Base-by-base conservation (phyloP, 2,888 invertebrate genomes). In the Ectropis crepuscularia region DNA sequence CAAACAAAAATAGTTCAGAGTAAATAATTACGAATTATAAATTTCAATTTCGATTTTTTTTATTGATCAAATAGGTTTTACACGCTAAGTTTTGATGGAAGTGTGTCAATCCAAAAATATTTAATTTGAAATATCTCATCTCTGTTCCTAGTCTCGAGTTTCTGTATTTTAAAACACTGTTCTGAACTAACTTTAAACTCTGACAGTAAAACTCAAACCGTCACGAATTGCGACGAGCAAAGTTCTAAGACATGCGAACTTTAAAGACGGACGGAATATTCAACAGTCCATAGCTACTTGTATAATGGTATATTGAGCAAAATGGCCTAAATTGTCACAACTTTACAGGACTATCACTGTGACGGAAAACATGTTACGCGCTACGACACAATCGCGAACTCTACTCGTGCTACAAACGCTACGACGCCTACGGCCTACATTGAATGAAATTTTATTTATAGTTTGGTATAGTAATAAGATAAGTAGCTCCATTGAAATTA, bases 141-240 rank as follows among this genome's bases (percentile, higher is more conserved):
- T n/a, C 16, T 28, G 16, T 28, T 2, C 16, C 16, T 28, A 28
- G 16, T 28, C 16, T 28, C 16, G 16, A 28, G 16, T 28, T 28
- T 28, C 16, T 28, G 16, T 9, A 43, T 43, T 10, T 16, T 38
- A 12, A 16, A 57, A 12, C 48, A 41, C 10, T 12, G 37, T 49
- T 55, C 50, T 42, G 46, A 57, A 53, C 38, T 47, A 53, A 62
- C 42, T 59, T 59, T 55, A 47, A 28, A 55, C 55, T 50, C 50
- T 50, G 51, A 63, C 54, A 55, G 46, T 63, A 63, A 60, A 59
- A 59, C 63, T 59, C 41, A 28, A 58, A 50, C 58, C 53, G 63
- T 55, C 59, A 38, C 53, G 48, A 63, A 63, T 50, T 55, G 57
- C 53, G 63, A 57, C 64, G 50, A 12, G 50, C 50, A 8, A 54